Conservation (phyloP, 2,113 vertebrate genomes). For the Proteles cristata region DNA sequence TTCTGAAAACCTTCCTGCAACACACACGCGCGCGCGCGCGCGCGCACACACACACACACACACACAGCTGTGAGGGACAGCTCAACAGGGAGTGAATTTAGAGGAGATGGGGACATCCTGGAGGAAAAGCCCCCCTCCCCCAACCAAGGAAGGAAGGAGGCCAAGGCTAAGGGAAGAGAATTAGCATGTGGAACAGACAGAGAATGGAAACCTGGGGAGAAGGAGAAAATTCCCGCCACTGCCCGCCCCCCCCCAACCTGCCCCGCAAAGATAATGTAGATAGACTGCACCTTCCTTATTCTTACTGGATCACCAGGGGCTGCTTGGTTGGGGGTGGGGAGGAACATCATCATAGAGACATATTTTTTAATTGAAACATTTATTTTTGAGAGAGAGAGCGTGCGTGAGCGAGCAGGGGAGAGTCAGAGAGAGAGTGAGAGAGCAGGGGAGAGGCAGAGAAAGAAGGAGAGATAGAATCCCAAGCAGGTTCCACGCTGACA, state of each 20-base stretch:
- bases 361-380: background rate
- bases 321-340: background rate
- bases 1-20: background rate
- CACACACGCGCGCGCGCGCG: accelerated
- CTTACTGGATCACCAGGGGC: background rate
- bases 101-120: background rate
- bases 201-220: background rate
- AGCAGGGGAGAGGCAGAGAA: too few species aligned
- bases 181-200: background rate
- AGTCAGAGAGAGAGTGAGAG: too few species aligned
- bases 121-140: background rate
- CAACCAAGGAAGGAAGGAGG: background rate
- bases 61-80: background rate
- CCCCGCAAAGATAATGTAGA: background rate
- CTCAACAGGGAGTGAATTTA: too few species aligned
- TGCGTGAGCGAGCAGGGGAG: too few species aligned
- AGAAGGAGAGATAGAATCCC: too few species aligned
- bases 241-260: too few species aligned
- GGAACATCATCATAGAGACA: background rate
- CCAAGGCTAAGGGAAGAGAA: background rate
- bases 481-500: too few species aligned
- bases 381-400: too few species aligned
- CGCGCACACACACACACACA: background rate
- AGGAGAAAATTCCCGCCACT: background rate
- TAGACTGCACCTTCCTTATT: background rate